Conservation (phyloP, 2,113 vertebrate genomes). For the Scomber scombrus region DNA sequence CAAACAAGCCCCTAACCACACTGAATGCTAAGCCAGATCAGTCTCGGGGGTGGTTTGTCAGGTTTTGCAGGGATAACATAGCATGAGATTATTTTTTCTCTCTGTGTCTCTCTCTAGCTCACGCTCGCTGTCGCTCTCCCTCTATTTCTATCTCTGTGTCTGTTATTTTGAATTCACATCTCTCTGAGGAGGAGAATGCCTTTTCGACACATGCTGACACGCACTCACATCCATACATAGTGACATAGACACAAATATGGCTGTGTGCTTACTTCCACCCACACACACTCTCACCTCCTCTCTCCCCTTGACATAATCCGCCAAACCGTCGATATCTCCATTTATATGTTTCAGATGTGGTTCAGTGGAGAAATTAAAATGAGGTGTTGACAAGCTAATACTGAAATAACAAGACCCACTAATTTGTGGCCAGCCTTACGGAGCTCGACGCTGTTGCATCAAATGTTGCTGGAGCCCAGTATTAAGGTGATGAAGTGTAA, state of each 20-base stretch:
- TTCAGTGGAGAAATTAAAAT: conserved; percentile 69
- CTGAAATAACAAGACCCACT: conserved; percentile 73
- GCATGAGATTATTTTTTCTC: conserved; percentile 81
- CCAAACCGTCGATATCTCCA: conserved; percentile 63
- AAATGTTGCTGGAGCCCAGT: conserved; percentile 58
- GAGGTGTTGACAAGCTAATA: conserved; percentile 75
- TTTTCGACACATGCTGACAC: conserved; percentile 74
- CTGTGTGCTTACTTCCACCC: conserved; percentile 55
- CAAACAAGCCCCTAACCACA: conserved; percentile 80
- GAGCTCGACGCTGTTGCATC: conserved; percentile 57
- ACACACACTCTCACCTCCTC: conserved; percentile 69
- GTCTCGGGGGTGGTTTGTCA: conserved; percentile 81
- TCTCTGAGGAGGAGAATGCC: conserved; percentile 74
- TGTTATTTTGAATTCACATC: conserved; percentile 79
- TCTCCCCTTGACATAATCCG: conserved; percentile 67
- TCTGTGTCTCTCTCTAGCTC: conserved; percentile 37
- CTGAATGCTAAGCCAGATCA: conserved; percentile 82
- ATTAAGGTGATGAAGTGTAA: conserved; percentile 75
- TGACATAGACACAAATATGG: conserved; percentile 63
- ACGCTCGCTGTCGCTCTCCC: conserved; percentile 43
- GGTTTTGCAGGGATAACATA: conserved; percentile 83
- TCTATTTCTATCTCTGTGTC: conserved; percentile 64
- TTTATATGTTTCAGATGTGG: conserved; percentile 66
- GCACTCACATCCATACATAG: conserved; percentile 55
- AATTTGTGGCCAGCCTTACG: conserved; percentile 68